Evolutionary conservation across 1,140 invertebrate genomes (phyloP).

Genomic region (Ephestia elutella): DNA sequence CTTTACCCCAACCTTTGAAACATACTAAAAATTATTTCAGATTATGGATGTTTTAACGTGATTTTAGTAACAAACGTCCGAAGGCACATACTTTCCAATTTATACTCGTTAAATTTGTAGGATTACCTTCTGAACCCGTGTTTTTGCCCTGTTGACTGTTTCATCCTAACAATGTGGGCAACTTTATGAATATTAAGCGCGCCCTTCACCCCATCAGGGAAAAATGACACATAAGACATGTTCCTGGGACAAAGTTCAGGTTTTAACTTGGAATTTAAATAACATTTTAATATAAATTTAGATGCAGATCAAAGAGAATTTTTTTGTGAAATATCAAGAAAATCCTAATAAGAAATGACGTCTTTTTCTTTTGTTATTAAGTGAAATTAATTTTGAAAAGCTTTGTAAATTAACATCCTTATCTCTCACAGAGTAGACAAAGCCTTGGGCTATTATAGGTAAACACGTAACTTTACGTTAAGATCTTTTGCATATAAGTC

Average conservation of each 20-base stretch:
- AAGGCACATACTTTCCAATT: no score
- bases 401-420: no score
- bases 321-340: neutral
- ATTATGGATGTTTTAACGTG: no score
- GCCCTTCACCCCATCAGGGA: neutral
- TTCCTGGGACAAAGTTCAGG: neutral
- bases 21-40: no score
- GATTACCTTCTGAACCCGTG: neutral
- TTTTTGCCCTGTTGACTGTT: neutral
- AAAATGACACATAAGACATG: conserved; percentile 1
- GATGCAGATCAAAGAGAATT: neutral
- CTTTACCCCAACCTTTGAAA: no score
- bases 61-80: no score
- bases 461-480: no score
- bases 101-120: neutral
- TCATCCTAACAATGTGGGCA: conserved; percentile 3
- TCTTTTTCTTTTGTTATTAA: neutral
- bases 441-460: no score
- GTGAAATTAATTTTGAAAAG: no score
- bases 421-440: no score
- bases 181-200: conserved; percentile 10
- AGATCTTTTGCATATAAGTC: no score
- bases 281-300: neutral
- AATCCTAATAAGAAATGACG: neutral
- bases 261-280: neutral